These are phyloP conservation scores for Pimephales promelas DNA, from an alignment of 2,113 vertebrate species.

Conservation along the genomic window DNA sequence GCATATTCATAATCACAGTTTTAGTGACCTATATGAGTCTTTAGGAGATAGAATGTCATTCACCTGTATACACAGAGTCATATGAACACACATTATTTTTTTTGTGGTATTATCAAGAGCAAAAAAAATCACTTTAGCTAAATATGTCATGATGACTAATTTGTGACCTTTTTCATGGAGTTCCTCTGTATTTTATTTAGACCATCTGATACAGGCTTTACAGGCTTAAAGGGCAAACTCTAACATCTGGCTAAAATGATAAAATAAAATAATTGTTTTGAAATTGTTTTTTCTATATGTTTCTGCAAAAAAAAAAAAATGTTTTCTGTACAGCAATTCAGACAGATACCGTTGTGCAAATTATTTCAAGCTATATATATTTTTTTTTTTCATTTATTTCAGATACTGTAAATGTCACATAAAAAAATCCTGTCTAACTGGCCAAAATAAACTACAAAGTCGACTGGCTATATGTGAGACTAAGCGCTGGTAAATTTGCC, in stretches of 20 bases:
- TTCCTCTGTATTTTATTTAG: slow-evolving; percentile 1
- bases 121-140: no score
- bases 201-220: neutral
- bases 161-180: neutral
- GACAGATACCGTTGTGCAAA: no score
- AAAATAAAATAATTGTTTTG: no score
- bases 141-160: neutral
- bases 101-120: neutral
- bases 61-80: neutral
- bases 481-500: neutral
- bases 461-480: neutral
- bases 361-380: neutral
- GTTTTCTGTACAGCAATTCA: no score
- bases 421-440: neutral
- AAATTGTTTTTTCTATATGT: no score
- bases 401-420: neutral
- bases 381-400: neutral
- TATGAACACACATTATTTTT: neutral
- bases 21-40: neutral
- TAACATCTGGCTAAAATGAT: no score
- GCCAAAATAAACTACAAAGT: neutral
- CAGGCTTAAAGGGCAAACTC: no score
- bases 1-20: neutral
- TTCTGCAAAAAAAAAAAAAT: no score
- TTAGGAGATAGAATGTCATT: neutral